A percentile compares a stretch with the other conserved stretches of the same genome.
Evolutionary conservation across 2,888 invertebrate species (phyloP).

Genomic region (Lissonota sp.): DNA sequence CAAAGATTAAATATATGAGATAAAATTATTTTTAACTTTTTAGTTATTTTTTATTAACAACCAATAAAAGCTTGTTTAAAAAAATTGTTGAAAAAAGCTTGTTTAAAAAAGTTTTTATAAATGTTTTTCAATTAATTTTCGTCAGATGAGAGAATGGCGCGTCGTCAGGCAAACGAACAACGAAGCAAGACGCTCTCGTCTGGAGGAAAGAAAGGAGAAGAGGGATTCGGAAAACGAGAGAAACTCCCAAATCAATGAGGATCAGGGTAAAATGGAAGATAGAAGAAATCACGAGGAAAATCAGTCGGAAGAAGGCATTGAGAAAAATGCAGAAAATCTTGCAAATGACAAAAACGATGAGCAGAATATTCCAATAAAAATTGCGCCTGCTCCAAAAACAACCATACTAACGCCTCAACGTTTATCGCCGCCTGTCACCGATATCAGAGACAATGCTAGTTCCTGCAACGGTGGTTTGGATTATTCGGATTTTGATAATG

Average conservation of each 20-base stretch:
- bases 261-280: slow-evolving; percentile 29
- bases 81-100: too few relatives aligned
- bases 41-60: too few relatives aligned
- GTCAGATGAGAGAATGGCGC: slow-evolving; percentile 88
- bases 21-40: too few relatives aligned
- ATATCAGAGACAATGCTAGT: slow-evolving; percentile 75
- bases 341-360: slow-evolving; percentile 40
- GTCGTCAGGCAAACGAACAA: slow-evolving; percentile 87
- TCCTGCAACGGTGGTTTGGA: slow-evolving; percentile 77
- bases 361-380: slow-evolving; percentile 73
- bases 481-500: slow-evolving; percentile 94
- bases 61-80: too few relatives aligned
- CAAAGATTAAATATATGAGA: too few relatives aligned
- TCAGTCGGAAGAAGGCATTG: slow-evolving; percentile 84
- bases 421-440: slow-evolving; percentile 76
- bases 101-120: too few relatives aligned
- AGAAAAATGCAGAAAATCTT: slow-evolving; percentile 56
- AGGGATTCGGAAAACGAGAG: slow-evolving; percentile 80
- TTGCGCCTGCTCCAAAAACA: slow-evolving; percentile 82
- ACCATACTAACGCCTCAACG: slow-evolving; percentile 83
- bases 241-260: slow-evolving; percentile 16
- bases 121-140: too few relatives aligned
- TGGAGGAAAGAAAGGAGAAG: slow-evolving; percentile 86
- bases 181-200: slow-evolving; percentile 87
- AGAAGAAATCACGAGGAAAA: slow-evolving; percentile 74